These are phyloP conservation scores for Helarctos malayanus DNA, from an alignment of 2,797 vertebrate species.

Conservation along the genomic window DNA sequence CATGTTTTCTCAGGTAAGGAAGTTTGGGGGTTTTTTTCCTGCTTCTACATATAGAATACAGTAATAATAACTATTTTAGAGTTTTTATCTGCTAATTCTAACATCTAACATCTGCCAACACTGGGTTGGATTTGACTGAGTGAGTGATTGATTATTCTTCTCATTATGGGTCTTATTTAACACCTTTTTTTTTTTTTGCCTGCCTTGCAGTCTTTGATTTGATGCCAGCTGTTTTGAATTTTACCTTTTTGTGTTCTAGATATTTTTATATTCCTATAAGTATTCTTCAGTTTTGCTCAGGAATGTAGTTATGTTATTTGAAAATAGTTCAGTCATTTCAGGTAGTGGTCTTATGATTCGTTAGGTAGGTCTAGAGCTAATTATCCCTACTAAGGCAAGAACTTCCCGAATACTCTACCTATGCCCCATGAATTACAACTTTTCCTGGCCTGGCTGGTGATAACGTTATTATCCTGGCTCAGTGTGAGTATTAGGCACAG, in stretches of 20 bases:
- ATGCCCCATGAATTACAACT: not conserved
- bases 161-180: not conserved
- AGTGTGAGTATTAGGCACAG: not conserved
- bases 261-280: not conserved
- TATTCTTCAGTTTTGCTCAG: conserved; percentile 9
- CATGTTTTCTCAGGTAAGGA: not conserved
- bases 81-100: not conserved
- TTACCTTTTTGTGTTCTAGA: not conserved
- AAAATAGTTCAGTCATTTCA: not conserved
- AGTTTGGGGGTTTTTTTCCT: not conserved
- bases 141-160: not conserved
- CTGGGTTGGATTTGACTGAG: not conserved
- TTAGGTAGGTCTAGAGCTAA: not conserved
- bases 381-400: not conserved
- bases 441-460: not conserved
- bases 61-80: not conserved
- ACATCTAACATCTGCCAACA: not conserved
- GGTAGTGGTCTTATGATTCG: conserved; percentile 23
- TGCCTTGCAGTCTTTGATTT: not conserved
- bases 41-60: not conserved
- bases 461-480: not conserved
- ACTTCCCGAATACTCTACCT: not conserved
- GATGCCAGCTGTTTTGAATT: conserved; percentile 1
- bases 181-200: not conserved
- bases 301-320: not conserved